Evolutionary conservation across 2,888 invertebrate species (phyloP).

Genomic region (Clunio marinus): DNA sequence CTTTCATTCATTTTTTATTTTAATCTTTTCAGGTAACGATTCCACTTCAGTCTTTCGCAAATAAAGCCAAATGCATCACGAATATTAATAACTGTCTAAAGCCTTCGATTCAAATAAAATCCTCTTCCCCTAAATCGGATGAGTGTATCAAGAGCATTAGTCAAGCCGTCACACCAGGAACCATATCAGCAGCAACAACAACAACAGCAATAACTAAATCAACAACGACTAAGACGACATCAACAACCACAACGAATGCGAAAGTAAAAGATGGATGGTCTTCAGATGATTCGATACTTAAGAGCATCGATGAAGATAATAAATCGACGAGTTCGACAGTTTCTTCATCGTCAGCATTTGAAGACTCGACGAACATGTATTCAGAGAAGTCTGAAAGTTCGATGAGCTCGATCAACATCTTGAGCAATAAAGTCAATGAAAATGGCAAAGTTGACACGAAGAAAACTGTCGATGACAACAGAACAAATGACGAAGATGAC

Average conservation of each 20-base stretch:
- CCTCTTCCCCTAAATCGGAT: conserved; percentile 41
- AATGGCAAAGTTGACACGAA: neutral
- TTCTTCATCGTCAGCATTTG: conserved; percentile 41
- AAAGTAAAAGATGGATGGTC: conserved; percentile 46
- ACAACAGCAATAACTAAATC: neutral
- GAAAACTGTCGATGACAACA: conserved; percentile 2
- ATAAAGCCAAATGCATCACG: conserved; percentile 37
- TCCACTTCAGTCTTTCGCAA: conserved; percentile 50
- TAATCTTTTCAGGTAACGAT: conserved; percentile 49
- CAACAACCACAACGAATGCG: neutral
- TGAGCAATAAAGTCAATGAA: conserved; percentile 4
- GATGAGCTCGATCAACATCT: conserved; percentile 28
- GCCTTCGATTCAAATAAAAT: conserved; percentile 39
- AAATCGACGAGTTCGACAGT: conserved; percentile 45
- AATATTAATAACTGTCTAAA: conserved; percentile 37
- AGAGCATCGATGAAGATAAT: conserved; percentile 52
- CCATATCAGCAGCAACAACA: conserved; percentile 36
- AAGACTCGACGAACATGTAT: conserved; percentile 30
- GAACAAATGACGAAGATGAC: conserved; percentile 44
- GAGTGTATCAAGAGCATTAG: neutral
- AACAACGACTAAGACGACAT: neutral
- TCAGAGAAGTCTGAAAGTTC: conserved; percentile 35
- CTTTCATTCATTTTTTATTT: conserved; percentile 15
- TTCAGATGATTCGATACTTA: conserved; percentile 51
- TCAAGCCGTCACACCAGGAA: conserved; percentile 40